A percentile compares a stretch with the other conserved stretches of the same genome.
These are phyloP conservation scores for Silvanus unidentatus DNA, from an alignment of 2,888 invertebrate genomes.

Conservation along the genomic window DNA sequence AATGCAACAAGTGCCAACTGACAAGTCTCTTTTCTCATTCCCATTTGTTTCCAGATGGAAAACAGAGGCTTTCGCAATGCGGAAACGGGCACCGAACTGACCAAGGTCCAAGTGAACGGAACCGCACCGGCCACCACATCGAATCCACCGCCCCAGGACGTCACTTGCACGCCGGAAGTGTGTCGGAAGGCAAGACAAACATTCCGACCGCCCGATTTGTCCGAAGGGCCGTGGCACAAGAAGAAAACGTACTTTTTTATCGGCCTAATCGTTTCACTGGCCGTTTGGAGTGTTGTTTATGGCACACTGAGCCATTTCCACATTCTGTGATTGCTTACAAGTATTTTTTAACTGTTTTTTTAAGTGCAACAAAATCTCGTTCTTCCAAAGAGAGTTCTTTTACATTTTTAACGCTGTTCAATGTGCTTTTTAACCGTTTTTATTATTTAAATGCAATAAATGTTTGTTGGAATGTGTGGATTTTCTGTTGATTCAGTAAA, in stretches of 20 bases:
- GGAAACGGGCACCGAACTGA: conserved; percentile 38
- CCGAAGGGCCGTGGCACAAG: conserved; percentile 50
- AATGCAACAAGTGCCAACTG: too few relatives aligned
- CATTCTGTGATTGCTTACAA: conserved; percentile 28
- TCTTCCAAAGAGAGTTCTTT: too few relatives aligned
- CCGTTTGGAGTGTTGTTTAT: conserved; percentile 49
- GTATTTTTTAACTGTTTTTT: too few relatives aligned
- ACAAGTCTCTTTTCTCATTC: too few relatives aligned
- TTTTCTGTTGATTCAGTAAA: conserved; percentile 48
- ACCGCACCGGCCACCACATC: conserved; percentile 13
- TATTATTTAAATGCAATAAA: too few relatives aligned
- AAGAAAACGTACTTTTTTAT: conserved; percentile 49
- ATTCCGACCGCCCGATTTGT: conserved; percentile 38
- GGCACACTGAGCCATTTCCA: conserved; percentile 36
- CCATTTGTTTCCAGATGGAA: conserved; percentile 47
- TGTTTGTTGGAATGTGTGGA: too few relatives aligned
- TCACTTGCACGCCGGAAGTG: conserved; percentile 40
- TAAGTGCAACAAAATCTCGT: too few relatives aligned
- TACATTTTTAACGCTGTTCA: too few relatives aligned
- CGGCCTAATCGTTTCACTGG: conserved; percentile 44
- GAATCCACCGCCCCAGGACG: conserved; percentile 16
- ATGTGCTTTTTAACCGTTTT: conserved; percentile 13
- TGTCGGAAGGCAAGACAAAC: conserved; percentile 39
- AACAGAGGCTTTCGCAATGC: conserved; percentile 39
- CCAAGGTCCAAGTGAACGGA: conserved; percentile 29